Base-by-base conservation (phyloP, 2,797 vertebrate species). In the Loris lydekkerianus region DNA sequence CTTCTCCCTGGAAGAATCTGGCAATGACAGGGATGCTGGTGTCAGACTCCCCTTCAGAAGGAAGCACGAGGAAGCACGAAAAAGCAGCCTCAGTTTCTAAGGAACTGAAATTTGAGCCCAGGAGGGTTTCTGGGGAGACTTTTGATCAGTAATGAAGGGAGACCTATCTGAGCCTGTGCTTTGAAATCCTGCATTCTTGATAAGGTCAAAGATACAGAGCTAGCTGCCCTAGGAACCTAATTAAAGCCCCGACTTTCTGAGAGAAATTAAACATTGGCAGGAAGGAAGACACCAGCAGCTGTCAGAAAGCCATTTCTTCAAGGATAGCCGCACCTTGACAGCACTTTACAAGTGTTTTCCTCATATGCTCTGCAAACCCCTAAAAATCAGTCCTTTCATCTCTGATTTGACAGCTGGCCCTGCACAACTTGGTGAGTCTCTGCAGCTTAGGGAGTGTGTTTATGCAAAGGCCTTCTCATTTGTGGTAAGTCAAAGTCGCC, bases 71-170 rank as follows among this genome's bases (percentile, higher is more conserved):
- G 75, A 94, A 90, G 65, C 60, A 77, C 8, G 13, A 67, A 93
- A 89, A 95, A 67, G 37, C 78, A 90, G 56, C 37, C 84, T 94
- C 40, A 40, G 84, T 82, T 90, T 87, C 86, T 17, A 77, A 96
- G 95, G 65, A 96, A 85, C 86, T 53, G 58, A 96, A 83, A 46
- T 87, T 18, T 72, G 92, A 95, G 69, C 56, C 85, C 78, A 81
- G 63, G 78, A 96, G 69, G 95, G 75, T 90, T 97, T 46, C 94
- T 86, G 70, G 63, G 60, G 60, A 97, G 63, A 89, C 82, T 86
- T 97, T 95, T 97, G 97, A 96, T 97, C 93, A 94, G 96, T 90
- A 96, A 96, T 80, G 88, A 97, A 97, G 70, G 87, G 72, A 83
- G 70, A 86, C 77, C 94, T 91, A 91, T 31, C 78, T 91, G 80